These are phyloP conservation scores for Lacerta viridis DNA, from an alignment of 2,797 vertebrate species.

Conservation along the genomic window DNA sequence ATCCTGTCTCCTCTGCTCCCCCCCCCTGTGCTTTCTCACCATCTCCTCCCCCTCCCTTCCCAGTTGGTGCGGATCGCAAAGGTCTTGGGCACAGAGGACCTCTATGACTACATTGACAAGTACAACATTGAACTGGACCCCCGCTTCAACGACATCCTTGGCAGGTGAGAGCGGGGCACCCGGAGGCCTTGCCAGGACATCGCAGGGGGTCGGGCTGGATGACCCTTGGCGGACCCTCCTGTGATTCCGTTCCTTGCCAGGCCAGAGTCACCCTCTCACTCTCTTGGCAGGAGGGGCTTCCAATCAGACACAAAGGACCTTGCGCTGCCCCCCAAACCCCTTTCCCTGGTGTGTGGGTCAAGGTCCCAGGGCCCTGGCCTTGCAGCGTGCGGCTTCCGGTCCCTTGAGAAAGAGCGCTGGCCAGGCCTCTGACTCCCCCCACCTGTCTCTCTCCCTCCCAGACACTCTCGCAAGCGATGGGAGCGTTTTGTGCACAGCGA, in stretches of 20 bases:
- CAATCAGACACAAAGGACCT: too few species aligned
- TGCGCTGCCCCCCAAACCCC: too few species aligned
- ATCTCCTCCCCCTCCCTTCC: background rate
- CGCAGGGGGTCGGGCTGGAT: background rate
- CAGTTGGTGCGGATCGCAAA: conserved; percentile 83
- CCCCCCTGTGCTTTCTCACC: background rate
- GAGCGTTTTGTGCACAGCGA: conserved; percentile 92
- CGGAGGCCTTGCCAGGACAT: background rate
- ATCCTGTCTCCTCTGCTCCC: too few species aligned
- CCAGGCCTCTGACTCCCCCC: too few species aligned
- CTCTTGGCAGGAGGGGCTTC: background rate
- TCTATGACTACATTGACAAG: conserved; percentile 83
- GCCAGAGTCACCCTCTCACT: too few species aligned
- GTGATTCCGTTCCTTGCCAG: too few species aligned
- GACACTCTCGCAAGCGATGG: conserved; percentile 92
- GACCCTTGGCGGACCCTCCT: background rate
- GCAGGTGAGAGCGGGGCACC: conserved; percentile 73
- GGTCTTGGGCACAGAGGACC: conserved; percentile 81
- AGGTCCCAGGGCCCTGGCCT: background rate
- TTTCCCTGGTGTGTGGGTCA: too few species aligned
- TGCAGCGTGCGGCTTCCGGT: accelerated
- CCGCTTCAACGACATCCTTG: conserved; percentile 82
- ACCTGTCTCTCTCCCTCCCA: conserved; percentile 44
- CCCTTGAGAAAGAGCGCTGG: accelerated
- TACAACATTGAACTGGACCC: conserved; percentile 83